These are phyloP conservation scores for Enteromius treurensis DNA, from an alignment of 2,797 vertebrate genomes.

Conservation along the genomic window DNA sequence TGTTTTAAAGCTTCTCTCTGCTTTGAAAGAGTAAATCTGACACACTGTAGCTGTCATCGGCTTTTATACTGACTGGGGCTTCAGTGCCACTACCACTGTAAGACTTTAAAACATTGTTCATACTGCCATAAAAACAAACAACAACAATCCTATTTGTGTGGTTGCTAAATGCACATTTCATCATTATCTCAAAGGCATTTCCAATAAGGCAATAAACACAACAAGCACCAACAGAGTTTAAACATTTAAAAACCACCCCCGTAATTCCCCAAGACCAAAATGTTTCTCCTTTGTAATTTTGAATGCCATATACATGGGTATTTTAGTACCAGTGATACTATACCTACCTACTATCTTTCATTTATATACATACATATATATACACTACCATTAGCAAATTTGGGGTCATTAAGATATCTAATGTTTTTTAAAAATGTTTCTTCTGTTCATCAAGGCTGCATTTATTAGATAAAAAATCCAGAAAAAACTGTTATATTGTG, in stretches of 20 bases:
- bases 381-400: no score
- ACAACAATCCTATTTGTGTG: conserved; percentile 67
- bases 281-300: conserved; percentile 26
- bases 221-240: conserved; percentile 1
- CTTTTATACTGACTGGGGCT: conserved; percentile 60
- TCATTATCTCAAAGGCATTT: conserved; percentile 51
- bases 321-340: no score
- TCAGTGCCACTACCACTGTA: conserved; percentile 66
- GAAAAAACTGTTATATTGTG: no score
- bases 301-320: conserved; percentile 42
- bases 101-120: conserved; percentile 72
- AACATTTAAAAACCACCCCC: background rate
- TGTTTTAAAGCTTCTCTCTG: conserved; percentile 47
- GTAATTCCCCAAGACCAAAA: background rate
- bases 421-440: no score
- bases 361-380: background rate
- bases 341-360: no score
- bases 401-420: no score
- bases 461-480: no score
- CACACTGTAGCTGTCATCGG: conserved; percentile 63
- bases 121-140: conserved; percentile 64
- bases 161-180: conserved; percentile 79
- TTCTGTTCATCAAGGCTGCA: no score
- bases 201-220: conserved; percentile 24
- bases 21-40: conserved; percentile 45